Evolutionary conservation across 2,113 vertebrate genomes (phyloP).

Genomic region (Xenus cinereus): DNA sequence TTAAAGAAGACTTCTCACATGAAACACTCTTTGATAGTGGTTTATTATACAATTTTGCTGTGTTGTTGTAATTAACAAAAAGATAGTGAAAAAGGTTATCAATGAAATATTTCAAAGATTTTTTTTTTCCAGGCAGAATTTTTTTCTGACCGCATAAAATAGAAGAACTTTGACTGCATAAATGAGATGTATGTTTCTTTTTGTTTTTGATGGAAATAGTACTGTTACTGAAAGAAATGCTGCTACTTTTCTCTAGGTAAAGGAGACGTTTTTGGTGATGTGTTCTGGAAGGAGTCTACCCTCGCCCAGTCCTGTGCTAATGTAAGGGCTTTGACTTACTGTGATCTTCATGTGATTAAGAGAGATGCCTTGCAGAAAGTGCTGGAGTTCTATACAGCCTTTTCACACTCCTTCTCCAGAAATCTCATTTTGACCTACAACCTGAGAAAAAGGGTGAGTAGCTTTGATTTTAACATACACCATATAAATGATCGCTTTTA

Average conservation of each 20-base stretch:
- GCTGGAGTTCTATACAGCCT: constrained; percentile 92
- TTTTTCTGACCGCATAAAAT: background rate
- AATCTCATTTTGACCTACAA: constrained; percentile 97
- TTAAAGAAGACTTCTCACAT: background rate
- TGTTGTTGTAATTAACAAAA: background rate
- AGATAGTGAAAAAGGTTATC: background rate
- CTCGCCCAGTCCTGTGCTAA: constrained; percentile 94
- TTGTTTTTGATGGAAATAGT: background rate
- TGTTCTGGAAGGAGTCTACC: constrained; percentile 95
- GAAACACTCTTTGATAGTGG: background rate
- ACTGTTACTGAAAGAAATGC: background rate
- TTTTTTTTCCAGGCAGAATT: background rate
- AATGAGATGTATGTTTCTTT: background rate
- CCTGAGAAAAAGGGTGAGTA: constrained; percentile 90
- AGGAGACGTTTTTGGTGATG: constrained; percentile 96
- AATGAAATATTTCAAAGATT: background rate
- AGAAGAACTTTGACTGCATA: background rate
- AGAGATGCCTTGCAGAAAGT: constrained; percentile 94
- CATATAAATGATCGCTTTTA: background rate
- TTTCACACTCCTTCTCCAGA: constrained; percentile 92
- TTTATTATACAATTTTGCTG: background rate
- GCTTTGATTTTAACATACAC: background rate
- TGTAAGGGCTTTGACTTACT: constrained; percentile 93
- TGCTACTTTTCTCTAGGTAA: constrained; percentile 79
- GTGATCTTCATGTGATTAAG: constrained; percentile 95